These are phyloP conservation scores for Cryptophagus acutangulus DNA, from an alignment of 2,888 invertebrate species.

Conservation along the genomic window DNA sequence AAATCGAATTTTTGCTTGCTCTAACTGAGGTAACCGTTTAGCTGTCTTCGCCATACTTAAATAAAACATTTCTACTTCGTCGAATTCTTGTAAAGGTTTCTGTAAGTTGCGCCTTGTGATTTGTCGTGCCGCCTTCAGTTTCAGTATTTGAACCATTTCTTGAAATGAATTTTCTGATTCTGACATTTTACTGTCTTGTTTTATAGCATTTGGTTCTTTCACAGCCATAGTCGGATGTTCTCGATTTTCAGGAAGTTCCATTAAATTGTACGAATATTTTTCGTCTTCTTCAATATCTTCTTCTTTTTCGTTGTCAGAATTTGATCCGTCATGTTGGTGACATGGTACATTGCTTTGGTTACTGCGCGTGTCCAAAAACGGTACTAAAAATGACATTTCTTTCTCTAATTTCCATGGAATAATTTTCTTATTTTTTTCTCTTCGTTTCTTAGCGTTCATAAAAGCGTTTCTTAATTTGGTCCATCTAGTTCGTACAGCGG, in stretches of 20 bases:
- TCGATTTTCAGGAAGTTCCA: no score
- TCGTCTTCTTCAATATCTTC: neutral
- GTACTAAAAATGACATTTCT: neutral
- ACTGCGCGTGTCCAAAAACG: neutral
- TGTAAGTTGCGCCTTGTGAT: no score
- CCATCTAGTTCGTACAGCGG: no score
- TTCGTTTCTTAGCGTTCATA: no score
- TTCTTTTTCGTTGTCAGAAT: neutral
- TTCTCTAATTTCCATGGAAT: no score
- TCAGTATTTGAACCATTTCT: no score
- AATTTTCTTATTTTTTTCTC: no score
- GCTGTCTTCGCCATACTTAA: neutral
- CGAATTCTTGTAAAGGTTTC: no score
- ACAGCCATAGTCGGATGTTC: neutral
- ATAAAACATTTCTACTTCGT: slow-evolving; percentile 1
- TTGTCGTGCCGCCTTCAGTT: no score
- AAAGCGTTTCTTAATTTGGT: no score
- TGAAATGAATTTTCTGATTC: neutral
- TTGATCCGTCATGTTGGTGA: neutral
- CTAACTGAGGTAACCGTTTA: neutral
- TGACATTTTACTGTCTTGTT: neutral
- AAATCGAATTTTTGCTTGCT: neutral
- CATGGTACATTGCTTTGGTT: neutral
- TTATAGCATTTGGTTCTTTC: no score
- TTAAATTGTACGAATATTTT: no score